Percentiles rank a stretch among this genome's conserved stretches.
phyloP scores from a whole-genome alignment of 2,797 vertebrate species.

The Hippocampus kuda region DNA sequence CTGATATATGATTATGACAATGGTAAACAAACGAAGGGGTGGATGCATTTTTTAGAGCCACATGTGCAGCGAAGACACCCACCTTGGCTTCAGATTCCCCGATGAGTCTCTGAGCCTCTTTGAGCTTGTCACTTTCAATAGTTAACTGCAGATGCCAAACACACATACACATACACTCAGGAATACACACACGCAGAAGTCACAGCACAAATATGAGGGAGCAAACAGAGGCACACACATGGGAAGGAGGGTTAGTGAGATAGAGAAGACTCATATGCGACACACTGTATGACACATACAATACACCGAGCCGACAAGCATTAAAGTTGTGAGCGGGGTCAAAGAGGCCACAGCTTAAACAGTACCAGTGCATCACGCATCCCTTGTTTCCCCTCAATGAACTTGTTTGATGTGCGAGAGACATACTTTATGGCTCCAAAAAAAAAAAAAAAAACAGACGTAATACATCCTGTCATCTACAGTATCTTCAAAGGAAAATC shows the following conservation, averaged over 20 bases:
- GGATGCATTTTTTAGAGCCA: neutral
- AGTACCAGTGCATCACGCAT: slow-evolving; percentile 5
- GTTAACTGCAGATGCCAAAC: slow-evolving; percentile 64
- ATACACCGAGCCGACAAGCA: slow-evolving; percentile 41
- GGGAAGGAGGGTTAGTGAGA: slow-evolving; percentile 29
- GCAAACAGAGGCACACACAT: slow-evolving; percentile 27
- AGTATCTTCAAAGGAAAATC: slow-evolving; percentile 50
- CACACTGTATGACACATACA: slow-evolving; percentile 26
- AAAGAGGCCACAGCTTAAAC: slow-evolving; percentile 31
- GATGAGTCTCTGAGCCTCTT: slow-evolving; percentile 69
- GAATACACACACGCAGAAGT: slow-evolving; percentile 20
- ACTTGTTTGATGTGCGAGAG: slow-evolving; percentile 50
- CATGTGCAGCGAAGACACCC: slow-evolving; percentile 3
- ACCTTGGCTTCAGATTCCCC: slow-evolving; percentile 61
- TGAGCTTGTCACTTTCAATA: slow-evolving; percentile 68
- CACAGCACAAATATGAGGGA: slow-evolving; percentile 29
- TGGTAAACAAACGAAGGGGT: neutral
- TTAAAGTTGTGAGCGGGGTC: slow-evolving; percentile 17
- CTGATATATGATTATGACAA: too few relatives aligned
- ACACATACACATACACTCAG: slow-evolving; percentile 36
- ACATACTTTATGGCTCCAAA: slow-evolving; percentile 41
- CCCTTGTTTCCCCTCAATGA: slow-evolving; percentile 38
- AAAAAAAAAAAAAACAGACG: slow-evolving; percentile 44
- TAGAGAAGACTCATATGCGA: slow-evolving; percentile 5
- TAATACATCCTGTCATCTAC: slow-evolving; percentile 25